Percentiles rank a stretch among this genome's conserved stretches.
These are phyloP conservation scores for Episyrphus balteatus DNA, from an alignment of 1,140 invertebrate species.

Conservation along the genomic window DNA sequence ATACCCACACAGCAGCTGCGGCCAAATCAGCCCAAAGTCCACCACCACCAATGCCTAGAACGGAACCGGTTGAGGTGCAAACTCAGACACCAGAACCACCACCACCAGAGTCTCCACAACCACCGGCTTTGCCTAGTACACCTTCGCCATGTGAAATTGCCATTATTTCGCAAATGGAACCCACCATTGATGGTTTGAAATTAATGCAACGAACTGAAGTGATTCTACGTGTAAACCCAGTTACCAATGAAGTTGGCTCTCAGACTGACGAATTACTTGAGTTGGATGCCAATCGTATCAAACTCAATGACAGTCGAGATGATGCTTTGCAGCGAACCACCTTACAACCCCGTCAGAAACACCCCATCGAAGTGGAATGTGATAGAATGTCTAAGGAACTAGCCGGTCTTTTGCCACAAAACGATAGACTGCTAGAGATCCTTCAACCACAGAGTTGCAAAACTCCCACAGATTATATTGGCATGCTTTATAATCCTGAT, in stretches of 20 bases:
- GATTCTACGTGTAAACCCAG: conserved; percentile 46
- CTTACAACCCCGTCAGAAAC: conserved; percentile 41
- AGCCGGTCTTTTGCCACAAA: conserved; percentile 53
- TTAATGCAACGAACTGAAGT: conserved; percentile 51
- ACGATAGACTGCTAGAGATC: conserved; percentile 56
- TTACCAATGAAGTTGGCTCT: conserved; percentile 49
- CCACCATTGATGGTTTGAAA: conserved; percentile 30
- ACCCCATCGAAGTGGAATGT: conserved; percentile 70
- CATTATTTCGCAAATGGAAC: conserved; percentile 4
- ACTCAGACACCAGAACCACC: not conserved
- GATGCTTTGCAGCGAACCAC: conserved; percentile 22
- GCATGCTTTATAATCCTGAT: conserved; percentile 63
- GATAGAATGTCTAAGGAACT: conserved; percentile 63
- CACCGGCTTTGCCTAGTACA: conserved; percentile 3
- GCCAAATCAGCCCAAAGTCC: not conserved
- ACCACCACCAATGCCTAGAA: too few relatives aligned
- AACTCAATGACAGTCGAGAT: conserved; percentile 8
- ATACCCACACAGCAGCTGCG: conserved; percentile 3
- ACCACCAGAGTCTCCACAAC: conserved; percentile 6
- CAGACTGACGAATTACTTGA: conserved; percentile 44
- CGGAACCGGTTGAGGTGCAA: not conserved
- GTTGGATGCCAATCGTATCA: conserved; percentile 12
- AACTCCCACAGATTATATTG: conserved; percentile 67
- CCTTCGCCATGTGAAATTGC: not conserved
- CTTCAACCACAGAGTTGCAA: conserved; percentile 62